These are phyloP conservation scores for Ichneumoninae sp. DNA, from an alignment of 2,888 invertebrate species.

Conservation along the genomic window DNA sequence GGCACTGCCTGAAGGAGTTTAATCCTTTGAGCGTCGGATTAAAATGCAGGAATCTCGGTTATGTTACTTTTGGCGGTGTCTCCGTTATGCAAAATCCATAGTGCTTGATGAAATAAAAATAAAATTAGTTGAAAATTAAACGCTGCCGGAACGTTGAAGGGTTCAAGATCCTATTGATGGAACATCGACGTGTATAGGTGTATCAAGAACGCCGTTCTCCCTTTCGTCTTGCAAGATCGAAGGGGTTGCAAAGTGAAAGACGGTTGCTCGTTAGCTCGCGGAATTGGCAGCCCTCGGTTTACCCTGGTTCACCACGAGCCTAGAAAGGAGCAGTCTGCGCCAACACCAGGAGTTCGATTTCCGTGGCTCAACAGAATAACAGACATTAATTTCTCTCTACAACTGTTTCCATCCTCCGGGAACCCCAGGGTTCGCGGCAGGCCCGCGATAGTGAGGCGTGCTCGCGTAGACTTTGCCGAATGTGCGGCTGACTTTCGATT, in stretches of 20 bases:
- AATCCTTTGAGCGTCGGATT: constrained; percentile 4
- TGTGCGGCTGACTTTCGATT: constrained; percentile 80
- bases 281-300: constrained; percentile 43
- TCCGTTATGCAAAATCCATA: not conserved
- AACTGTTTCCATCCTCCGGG: not conserved
- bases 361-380: constrained; percentile 44
- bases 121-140: not conserved
- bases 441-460: constrained; percentile 52
- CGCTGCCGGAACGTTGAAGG: too few species aligned
- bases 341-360: constrained; percentile 47
- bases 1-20: constrained; percentile 15
- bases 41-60: not conserved
- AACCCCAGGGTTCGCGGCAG: not conserved
- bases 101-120: not conserved
- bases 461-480: constrained; percentile 77
- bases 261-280: constrained; percentile 73
- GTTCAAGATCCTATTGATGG: not conserved
- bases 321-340: constrained; percentile 27
- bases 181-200: not conserved
- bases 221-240: constrained; percentile 45
- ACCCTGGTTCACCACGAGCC: constrained; percentile 34
- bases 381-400: constrained; percentile 58
- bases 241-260: constrained; percentile 71
- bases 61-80: not conserved
- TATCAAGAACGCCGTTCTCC: not conserved